Evolutionary conservation across 2,888 invertebrate genomes (phyloP).

Genomic region (Oasisia sp.): DNA sequence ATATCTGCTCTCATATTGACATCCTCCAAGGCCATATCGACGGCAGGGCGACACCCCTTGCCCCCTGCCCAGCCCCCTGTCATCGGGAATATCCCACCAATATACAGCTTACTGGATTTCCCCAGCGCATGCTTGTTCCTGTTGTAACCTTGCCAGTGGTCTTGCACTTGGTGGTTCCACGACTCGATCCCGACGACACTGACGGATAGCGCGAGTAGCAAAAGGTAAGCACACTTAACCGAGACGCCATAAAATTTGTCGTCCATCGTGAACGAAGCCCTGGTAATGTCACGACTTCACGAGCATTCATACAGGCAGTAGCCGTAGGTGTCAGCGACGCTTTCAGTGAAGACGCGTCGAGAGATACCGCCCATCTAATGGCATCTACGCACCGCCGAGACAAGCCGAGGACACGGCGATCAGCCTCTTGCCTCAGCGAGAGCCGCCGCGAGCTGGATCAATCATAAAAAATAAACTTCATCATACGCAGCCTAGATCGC

Average conservation of each 20-base stretch:
- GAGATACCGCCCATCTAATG: neutral
- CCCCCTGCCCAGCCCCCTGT: conserved; percentile 98
- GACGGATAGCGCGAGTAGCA: neutral
- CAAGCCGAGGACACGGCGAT: neutral
- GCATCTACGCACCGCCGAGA: neutral
- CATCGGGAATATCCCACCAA: conserved; percentile 97
- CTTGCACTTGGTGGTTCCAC: neutral
- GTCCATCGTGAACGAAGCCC: neutral
- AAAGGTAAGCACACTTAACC: neutral
- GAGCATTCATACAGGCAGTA: neutral
- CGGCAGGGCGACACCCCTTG: conserved; percentile 97
- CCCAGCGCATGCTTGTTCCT: neutral
- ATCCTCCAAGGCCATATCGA: conserved; percentile 93
- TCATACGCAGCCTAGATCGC: neutral
- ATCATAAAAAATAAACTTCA: conserved; percentile 17
- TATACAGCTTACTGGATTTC: conserved; percentile 34
- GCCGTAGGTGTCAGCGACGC: neutral
- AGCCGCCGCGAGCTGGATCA: neutral
- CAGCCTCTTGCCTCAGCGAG: neutral
- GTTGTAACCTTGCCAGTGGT: neutral
- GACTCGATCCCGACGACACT: neutral
- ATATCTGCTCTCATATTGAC: conserved; percentile 90
- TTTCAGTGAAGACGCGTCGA: neutral
- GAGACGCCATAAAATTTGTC: neutral
- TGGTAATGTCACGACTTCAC: neutral